phyloP scores from a whole-genome alignment of 2,888 invertebrate genomes.

The Agriopis marginaria region DNA sequence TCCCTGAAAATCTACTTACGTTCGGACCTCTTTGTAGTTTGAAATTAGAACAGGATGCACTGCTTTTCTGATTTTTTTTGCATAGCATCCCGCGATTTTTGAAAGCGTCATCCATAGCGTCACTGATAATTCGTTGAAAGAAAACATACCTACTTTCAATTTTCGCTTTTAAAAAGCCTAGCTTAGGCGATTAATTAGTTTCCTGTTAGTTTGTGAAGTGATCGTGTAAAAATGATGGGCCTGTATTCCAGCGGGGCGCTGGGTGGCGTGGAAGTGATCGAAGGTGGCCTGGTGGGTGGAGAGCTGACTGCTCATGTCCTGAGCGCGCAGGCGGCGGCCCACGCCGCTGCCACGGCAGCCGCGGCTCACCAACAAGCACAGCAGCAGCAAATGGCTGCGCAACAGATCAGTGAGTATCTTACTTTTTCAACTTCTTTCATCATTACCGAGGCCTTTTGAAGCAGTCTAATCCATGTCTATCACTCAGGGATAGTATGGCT shows the following conservation, averaged over 20 bases:
- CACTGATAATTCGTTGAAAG: slow-evolving; percentile 4
- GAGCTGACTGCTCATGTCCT: slow-evolving; percentile 79
- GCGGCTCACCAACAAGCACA: slow-evolving; percentile 73
- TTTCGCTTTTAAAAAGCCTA: neutral
- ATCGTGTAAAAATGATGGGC: slow-evolving; percentile 76
- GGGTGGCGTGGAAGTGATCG: slow-evolving; percentile 81
- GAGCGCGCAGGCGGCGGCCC: slow-evolving; percentile 82
- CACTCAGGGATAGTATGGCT: too few relatives aligned
- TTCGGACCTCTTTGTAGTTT: slow-evolving; percentile 7
- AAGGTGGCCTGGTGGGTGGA: slow-evolving; percentile 75
- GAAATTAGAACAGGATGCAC: slow-evolving; percentile 36
- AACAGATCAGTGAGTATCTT: slow-evolving; percentile 56
- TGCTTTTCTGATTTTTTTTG: slow-evolving; percentile 33
- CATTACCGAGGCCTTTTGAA: too few relatives aligned
- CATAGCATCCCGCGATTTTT: slow-evolving; percentile 28
- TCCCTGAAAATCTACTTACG: neutral
- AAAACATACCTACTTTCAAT: neutral
- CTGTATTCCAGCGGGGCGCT: slow-evolving; percentile 87
- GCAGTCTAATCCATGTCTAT: too few relatives aligned
- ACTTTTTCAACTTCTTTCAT: too few relatives aligned
- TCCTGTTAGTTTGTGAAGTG: slow-evolving; percentile 40
- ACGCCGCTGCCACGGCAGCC: slow-evolving; percentile 77
- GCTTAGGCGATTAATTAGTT: slow-evolving; percentile 40
- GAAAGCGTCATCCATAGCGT: slow-evolving; percentile 17
- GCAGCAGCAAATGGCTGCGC: slow-evolving; percentile 76